phyloP scores from a whole-genome alignment of 1,140 invertebrate species.

The Brachionus plicatilis region DNA sequence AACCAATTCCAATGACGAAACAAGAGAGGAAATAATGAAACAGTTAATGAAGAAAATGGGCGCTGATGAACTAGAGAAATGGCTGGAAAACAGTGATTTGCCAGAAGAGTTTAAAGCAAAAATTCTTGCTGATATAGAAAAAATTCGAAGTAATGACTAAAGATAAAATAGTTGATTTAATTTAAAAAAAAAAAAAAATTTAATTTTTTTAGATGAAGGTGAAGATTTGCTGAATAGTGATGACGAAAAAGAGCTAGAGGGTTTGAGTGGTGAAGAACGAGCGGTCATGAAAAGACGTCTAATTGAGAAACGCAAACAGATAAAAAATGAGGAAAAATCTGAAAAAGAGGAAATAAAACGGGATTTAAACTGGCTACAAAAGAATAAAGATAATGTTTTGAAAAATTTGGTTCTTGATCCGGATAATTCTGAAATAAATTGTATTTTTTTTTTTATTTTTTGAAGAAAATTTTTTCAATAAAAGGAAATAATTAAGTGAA shows the following conservation, averaged over 20 bases:
- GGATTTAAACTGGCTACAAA: conserved; percentile 5
- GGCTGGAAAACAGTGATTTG: conserved; percentile 28
- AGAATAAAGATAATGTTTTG: neutral
- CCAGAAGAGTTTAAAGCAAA: conserved; percentile 18
- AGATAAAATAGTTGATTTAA: too few relatives aligned
- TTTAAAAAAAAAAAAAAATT: neutral
- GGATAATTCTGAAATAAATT: neutral
- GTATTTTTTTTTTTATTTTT: neutral
- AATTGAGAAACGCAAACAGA: conserved; percentile 31
- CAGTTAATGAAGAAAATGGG: conserved; percentile 39
- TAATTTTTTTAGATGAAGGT: neutral
- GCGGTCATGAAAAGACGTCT: neutral
- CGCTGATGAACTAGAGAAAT: conserved; percentile 21
- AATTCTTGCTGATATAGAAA: conserved; percentile 18
- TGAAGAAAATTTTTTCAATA: too few relatives aligned
- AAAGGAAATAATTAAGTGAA: neutral
- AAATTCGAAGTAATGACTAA: neutral
- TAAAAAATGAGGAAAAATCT: neutral
- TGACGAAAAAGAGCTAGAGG: conserved; percentile 16
- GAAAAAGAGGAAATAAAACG: conserved; percentile 6
- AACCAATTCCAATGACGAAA: neutral
- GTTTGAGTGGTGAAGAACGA: conserved; percentile 9
- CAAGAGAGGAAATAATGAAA: conserved; percentile 26
- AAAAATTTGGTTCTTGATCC: neutral
- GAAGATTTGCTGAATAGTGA: conserved; percentile 28